A percentile compares a stretch with the other conserved stretches of the same genome.
Conservation (phyloP, 2,113 vertebrate species). For the Mirounga angustirostris region DNA sequence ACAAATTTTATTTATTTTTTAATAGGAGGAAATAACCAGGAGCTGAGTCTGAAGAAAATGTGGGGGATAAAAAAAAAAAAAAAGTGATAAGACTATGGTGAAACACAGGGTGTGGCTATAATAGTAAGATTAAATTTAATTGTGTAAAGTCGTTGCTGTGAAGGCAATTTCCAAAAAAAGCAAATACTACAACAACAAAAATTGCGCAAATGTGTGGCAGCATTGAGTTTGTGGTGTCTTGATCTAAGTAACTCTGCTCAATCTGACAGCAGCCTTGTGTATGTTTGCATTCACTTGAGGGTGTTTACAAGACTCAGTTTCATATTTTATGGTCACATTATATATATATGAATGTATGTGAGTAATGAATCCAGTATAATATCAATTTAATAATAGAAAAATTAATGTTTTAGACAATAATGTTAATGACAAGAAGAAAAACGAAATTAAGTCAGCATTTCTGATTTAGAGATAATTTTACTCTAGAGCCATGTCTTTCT, state of each 20-base stretch:
- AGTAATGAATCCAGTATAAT: not conserved
- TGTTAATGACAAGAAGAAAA: conserved; percentile 34
- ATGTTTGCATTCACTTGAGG: not conserved
- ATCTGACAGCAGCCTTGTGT: not conserved
- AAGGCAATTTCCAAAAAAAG: not conserved
- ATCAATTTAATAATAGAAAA: conserved; percentile 12
- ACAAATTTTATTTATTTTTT: conserved; percentile 17
- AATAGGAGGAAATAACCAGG: conserved; percentile 37
- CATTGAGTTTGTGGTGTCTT: not conserved
- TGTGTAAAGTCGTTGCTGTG: not conserved
- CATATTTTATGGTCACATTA: not conserved
- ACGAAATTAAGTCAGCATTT: not conserved
- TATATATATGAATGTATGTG: not conserved
- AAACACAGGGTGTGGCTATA: not conserved
- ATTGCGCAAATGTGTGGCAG: not conserved
- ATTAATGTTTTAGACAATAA: not conserved
- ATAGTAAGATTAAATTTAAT: conserved; percentile 51
- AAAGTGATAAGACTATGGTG: not conserved
- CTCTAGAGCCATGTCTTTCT: not conserved
- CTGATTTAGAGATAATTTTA: conserved; percentile 2
- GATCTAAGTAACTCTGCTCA: not conserved
- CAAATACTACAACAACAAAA: not conserved
- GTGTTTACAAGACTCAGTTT: not conserved
- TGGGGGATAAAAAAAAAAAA: conserved; percentile 11
- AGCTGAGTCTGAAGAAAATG: conserved; percentile 12